These are phyloP conservation scores for Seriola dumerili DNA, from an alignment of 2,113 vertebrate genomes.

Conservation along the genomic window DNA sequence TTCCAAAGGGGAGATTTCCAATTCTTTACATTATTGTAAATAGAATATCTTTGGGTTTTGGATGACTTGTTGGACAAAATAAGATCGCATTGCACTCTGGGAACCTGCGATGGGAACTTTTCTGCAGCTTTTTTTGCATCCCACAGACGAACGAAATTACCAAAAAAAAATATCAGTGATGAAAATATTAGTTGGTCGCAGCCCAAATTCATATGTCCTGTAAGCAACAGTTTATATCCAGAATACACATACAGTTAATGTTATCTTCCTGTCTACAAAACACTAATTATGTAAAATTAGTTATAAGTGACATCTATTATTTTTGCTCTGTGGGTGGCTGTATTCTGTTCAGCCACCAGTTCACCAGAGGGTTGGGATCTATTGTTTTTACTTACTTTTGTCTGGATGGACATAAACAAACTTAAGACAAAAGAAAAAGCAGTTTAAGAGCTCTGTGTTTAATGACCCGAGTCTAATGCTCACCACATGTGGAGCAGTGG, in stretches of 20 bases:
- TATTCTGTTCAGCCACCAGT: constrained; percentile 18
- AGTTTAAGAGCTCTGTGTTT: constrained; percentile 55
- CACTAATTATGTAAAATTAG: background rate
- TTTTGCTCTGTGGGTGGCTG: constrained; percentile 32
- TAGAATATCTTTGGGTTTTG: background rate
- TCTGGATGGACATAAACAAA: constrained; percentile 67
- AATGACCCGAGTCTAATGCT: constrained; percentile 68
- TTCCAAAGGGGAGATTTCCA: too few species aligned
- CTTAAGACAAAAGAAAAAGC: constrained; percentile 66
- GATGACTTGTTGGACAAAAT: too few species aligned
- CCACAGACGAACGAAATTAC: too few species aligned
- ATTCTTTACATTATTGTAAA: background rate
- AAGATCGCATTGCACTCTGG: too few species aligned
- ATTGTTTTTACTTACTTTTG: constrained; percentile 59
- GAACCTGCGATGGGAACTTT: too few species aligned
- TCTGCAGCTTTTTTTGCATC: too few species aligned
- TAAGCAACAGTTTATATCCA: background rate
- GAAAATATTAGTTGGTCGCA: background rate
- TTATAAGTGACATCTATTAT: constrained; percentile 41
- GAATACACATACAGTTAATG: background rate
- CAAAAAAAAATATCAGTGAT: too few species aligned
- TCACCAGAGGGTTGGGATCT: constrained; percentile 58
- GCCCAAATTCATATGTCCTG: background rate
- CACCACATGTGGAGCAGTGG: constrained; percentile 57
- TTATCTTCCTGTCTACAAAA: constrained; percentile 9